Conservation (phyloP, 1,140 invertebrate species). For the Tetramorium simillimum region DNA sequence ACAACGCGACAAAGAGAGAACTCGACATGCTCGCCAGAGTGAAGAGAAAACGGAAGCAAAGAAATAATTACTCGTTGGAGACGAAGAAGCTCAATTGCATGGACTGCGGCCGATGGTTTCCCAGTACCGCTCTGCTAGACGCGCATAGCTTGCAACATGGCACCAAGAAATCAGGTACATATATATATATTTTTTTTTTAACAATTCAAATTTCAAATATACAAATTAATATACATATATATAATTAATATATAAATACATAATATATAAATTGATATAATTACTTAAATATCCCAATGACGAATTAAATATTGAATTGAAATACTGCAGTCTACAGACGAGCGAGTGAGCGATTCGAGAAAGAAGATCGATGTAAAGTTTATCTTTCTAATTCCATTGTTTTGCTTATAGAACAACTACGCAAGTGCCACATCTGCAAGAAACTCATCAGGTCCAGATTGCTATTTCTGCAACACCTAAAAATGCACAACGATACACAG, state of each 20-base stretch:
- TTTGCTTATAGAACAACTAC: slow-evolving; percentile 68
- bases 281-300: no score
- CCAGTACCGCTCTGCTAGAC: slow-evolving; percentile 72
- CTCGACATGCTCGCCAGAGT: slow-evolving; percentile 18
- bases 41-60: slow-evolving; percentile 57
- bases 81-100: slow-evolving; percentile 75
- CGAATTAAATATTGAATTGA: not conserved
- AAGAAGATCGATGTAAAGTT: not conserved
- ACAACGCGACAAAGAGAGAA: slow-evolving; percentile 37
- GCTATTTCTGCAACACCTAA: slow-evolving; percentile 71
- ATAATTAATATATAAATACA: no score
- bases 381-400: not conserved
- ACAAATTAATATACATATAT: no score
- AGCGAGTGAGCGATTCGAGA: not conserved
- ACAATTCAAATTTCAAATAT: no score
- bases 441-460: slow-evolving; percentile 72
- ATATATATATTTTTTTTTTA: no score
- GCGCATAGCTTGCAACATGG: slow-evolving; percentile 79
- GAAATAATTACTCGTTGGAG: slow-evolving; percentile 68
- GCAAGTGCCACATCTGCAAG: slow-evolving; percentile 72
- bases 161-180: slow-evolving; percentile 78
- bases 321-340: not conserved
- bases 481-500: slow-evolving; percentile 64
- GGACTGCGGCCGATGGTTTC: slow-evolving; percentile 78
- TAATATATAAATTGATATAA: no score